Percentiles rank a stretch among this genome's conserved stretches.
These are phyloP conservation scores for Euphonia xanthogaster DNA, from an alignment of 2,797 vertebrate species.

Conservation along the genomic window DNA sequence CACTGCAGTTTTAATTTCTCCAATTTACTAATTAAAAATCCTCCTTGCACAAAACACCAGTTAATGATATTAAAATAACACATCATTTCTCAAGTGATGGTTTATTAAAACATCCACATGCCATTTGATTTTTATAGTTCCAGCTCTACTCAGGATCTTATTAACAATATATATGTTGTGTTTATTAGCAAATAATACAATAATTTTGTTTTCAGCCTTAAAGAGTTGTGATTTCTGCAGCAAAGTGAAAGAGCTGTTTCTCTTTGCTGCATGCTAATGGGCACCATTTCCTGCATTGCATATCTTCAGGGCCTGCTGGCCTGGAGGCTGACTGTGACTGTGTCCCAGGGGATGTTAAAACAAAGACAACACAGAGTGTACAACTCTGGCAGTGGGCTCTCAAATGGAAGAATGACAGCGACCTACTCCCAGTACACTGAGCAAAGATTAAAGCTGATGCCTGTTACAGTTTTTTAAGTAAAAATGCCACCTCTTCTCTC, in stretches of 20 bases:
- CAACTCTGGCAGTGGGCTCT: background rate
- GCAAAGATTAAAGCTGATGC: background rate
- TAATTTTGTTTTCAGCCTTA: background rate
- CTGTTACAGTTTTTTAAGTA: background rate
- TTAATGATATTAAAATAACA: background rate
- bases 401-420: background rate
- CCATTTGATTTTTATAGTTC: slow-evolving; percentile 36
- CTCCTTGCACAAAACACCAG: slow-evolving; percentile 21
- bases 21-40: slow-evolving; percentile 33
- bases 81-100: background rate
- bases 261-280: slow-evolving; percentile 15
- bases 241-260: background rate
- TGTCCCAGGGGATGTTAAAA: background rate
- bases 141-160: background rate
- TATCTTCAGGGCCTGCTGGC: slow-evolving; percentile 11
- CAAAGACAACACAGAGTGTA: background rate
- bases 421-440: background rate
- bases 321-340: background rate
- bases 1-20: slow-evolving; percentile 31
- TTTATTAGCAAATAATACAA: background rate
- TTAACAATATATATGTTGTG: background rate
- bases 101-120: slow-evolving; percentile 17
- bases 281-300: slow-evolving; percentile 17
- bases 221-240: slow-evolving; percentile 22
- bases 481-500: background rate